A percentile compares a stretch with the other conserved stretches of the same genome.
Evolutionary conservation across 2,888 invertebrate genomes (phyloP).

Genomic region (Listrodromus nycthemerus): DNA sequence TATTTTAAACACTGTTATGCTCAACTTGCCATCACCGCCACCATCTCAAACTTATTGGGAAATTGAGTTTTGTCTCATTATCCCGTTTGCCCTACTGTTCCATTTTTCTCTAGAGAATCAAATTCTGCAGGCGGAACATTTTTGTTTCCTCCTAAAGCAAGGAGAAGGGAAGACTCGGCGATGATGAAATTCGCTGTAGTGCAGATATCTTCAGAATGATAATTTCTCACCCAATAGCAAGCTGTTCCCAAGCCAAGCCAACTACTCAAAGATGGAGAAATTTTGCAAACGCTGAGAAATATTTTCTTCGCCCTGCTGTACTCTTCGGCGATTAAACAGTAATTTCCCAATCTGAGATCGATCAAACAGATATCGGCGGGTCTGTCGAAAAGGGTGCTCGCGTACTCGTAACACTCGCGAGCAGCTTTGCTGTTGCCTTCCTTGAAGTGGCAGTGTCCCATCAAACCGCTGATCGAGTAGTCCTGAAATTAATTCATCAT

Average conservation of each 20-base stretch:
- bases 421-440: conserved; percentile 67
- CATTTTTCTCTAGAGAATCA: no score
- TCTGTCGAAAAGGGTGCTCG: conserved; percentile 73
- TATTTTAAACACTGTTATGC: neutral
- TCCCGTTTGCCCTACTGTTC: no score
- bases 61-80: no score
- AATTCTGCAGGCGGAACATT: no score
- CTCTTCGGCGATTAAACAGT: conserved; percentile 69
- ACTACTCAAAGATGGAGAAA: conserved; percentile 71
- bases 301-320: conserved; percentile 71
- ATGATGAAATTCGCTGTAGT: no score
- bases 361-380: conserved; percentile 75
- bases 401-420: conserved; percentile 74
- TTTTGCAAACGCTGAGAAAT: conserved; percentile 72
- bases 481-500: conserved; percentile 69
- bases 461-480: conserved; percentile 74
- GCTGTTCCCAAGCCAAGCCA: conserved; percentile 78
- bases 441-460: conserved; percentile 76
- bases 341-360: conserved; percentile 75
- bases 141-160: no score
- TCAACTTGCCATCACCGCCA: no score
- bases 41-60: no score
- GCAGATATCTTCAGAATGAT: no score
- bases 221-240: conserved; percentile 72
- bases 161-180: no score